Base-by-base conservation (phyloP, 2,888 invertebrate species). In the Osmoderma eremita region DNA sequence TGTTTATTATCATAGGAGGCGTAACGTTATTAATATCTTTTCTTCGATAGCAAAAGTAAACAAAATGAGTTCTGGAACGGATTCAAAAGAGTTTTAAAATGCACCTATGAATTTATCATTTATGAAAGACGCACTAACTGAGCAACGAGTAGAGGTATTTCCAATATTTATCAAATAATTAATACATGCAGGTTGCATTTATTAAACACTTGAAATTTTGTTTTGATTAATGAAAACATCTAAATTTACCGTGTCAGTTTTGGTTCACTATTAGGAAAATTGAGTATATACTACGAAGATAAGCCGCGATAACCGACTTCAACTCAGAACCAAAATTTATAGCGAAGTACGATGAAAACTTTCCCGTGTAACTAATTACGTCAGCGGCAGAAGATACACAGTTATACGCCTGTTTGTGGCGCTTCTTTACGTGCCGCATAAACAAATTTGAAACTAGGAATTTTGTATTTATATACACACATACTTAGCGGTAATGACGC, bases 381-480 rank as follows among this genome's bases (percentile, higher is more conserved):
- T 39, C 38, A 38, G 38, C 18, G 18, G 39, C 17, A 18, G 12
- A 53, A 38, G 38, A 38, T 53, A 53, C 53, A 53, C 36, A 53
- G 12, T 38, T 38, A 38, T 24, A 53, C 38, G 24, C 30, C 30
- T 30, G 30, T 30, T 30, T 30, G 42, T 3, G 10, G 6, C 53
- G 18, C 53, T 53, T 38, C 53, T 53, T 38, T 38, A 24, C 38
- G 38, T 38, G 18, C 15, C 1, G 17, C 24, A 30, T 38, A 36
- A 53, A 53, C 53, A 53, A 53, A 53, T 53, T 53, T 53, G 17
- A 17, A 53, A 53, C 53, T 53, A 53, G 17, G 30, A 30, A 53
- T 15, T 38, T 38, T 17, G 53, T 53, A 53, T 53, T 12, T 53
- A 53, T 17, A 42, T 17, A 15, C 17, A 17, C 8, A n/a, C 20